Conservation (phyloP, 2,797 vertebrate genomes). For the Euphonia xanthogaster region DNA sequence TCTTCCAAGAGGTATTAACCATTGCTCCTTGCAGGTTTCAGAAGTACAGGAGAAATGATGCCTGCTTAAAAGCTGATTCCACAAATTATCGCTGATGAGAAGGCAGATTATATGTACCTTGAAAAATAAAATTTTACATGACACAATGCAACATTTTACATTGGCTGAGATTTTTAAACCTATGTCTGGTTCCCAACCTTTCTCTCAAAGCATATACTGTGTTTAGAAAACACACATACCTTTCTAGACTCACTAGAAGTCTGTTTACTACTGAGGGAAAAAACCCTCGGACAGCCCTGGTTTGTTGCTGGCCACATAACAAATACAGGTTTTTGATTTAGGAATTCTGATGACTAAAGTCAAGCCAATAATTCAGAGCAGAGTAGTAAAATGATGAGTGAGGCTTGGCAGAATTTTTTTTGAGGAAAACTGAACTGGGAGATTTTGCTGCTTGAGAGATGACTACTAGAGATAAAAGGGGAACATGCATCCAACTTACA, state of each 20-base stretch:
- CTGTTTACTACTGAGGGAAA: not conserved
- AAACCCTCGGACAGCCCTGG: accelerated
- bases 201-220: accelerated
- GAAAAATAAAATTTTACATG: not conserved
- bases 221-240: not conserved
- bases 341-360: not conserved
- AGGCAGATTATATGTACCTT: not conserved
- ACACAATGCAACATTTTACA: not conserved
- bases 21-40: not conserved
- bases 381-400: not conserved
- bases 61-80: not conserved
- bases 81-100: not conserved
- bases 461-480: not conserved
- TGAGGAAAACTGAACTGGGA: not conserved
- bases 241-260: not conserved
- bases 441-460: not conserved
- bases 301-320: not conserved
- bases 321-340: not conserved
- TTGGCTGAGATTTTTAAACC: not conserved
- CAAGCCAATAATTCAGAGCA: not conserved
- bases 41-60: not conserved
- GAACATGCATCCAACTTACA: not conserved
- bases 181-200: not conserved
- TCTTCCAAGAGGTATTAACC: not conserved
- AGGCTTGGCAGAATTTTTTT: not conserved